Base-by-base conservation (phyloP, 2,888 invertebrate genomes). In the Philhelius pedissequus region DNA sequence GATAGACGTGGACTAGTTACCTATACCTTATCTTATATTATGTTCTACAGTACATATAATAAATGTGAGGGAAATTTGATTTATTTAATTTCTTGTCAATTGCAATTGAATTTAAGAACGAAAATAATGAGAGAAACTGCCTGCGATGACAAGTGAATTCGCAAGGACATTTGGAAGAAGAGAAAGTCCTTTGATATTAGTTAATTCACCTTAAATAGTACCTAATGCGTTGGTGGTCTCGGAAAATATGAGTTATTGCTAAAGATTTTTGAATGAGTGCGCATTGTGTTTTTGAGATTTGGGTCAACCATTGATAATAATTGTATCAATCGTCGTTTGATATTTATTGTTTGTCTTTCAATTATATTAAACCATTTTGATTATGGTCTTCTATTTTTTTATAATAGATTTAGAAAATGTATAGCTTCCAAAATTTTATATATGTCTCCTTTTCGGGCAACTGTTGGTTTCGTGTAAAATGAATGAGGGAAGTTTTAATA, bases 171-270 rank as follows among this genome's bases (percentile, higher is more conserved):
- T 27, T 30, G 18, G 1, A 35, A 40, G 30, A 13, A 68, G 25
- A 54, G 35, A 25, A 45, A 25, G 22, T 60, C 6, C 6, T 22
- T 38, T 56, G 2, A 2, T 3, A 13, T 11, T 1, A 22, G 11
- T n/a, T n/a, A n/a, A n/a, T n/a, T n/a, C n/a, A n/a, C n/a, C 2
- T 18, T 30, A 9, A 30, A 64, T n/a, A 18, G n/a, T 2, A 9
- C 13, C 0, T 0, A 1, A 30, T 7, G 13, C 43, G 20, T 52
- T 45, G 79, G 79, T 79, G 79, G 79, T 73, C 79, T 32, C 0
- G 52, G 1, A 43, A 79, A 73, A 62, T 79, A 79, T 79, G 79
- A 79, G 43, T 60, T 73, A 73, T 68, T 45, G 13, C 25, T 18
- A 4, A 18, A 9, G 48, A 43, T 66, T 62, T 27, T 13, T 73